phyloP scores from a whole-genome alignment of 2,113 vertebrate species.

The Toxostoma redivivum region DNA sequence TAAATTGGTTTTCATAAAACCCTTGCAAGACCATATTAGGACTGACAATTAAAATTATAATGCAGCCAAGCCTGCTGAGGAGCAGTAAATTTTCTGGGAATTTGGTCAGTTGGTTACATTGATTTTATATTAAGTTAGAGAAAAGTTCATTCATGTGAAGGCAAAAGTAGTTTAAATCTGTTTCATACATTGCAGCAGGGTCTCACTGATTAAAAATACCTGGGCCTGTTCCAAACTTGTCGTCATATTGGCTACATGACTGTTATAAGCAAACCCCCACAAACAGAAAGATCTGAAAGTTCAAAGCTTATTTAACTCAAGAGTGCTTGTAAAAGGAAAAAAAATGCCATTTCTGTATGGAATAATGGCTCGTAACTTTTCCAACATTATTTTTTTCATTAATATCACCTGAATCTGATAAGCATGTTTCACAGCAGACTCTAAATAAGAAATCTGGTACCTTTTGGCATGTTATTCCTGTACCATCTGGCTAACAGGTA shows the following conservation, averaged over 20 bases:
- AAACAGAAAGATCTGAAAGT: constrained; percentile 65
- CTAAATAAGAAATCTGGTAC: constrained; percentile 72
- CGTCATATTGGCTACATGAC: constrained; percentile 63
- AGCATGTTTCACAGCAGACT: constrained; percentile 60
- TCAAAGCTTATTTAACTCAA: constrained; percentile 74
- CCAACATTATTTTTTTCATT: constrained; percentile 71
- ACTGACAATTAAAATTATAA: constrained; percentile 31
- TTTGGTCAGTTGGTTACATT: constrained; percentile 36
- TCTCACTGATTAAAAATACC: constrained; percentile 73
- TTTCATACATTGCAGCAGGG: constrained; percentile 48
- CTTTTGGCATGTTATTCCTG: constrained; percentile 61
- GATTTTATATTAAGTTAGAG: constrained; percentile 43
- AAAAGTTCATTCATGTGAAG: constrained; percentile 46
- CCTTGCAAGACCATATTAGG: neutral
- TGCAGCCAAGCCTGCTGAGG: neutral
- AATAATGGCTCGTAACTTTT: constrained; percentile 74
- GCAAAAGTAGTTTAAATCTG: constrained; percentile 53
- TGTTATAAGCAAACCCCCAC: constrained; percentile 58
- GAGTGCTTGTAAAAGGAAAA: constrained; percentile 66
- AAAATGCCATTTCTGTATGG: constrained; percentile 68
- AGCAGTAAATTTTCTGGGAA: constrained; percentile 27
- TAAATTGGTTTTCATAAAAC: constrained; percentile 33
- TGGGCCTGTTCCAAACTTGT: constrained; percentile 67
- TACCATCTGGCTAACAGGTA: constrained; percentile 80
- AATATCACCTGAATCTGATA: constrained; percentile 71